Percentiles rank a stretch among this genome's conserved stretches.
phyloP scores from a whole-genome alignment of 2,113 vertebrate species.

The Meleagris gallopavo region DNA sequence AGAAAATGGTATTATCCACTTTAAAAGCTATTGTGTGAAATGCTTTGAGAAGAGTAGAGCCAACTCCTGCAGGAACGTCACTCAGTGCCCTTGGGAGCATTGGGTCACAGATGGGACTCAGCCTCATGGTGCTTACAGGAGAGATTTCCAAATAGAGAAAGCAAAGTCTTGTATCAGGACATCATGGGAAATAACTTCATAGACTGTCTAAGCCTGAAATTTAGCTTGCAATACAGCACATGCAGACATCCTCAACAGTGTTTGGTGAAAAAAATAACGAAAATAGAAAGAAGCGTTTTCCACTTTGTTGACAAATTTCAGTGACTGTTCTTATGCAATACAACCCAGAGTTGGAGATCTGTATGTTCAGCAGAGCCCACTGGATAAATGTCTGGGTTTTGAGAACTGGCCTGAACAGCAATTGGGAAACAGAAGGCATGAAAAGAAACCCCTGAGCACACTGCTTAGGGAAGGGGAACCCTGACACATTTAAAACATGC shows the following conservation, averaged over 20 bases:
- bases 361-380: background rate
- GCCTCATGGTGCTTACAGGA: background rate
- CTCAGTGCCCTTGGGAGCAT: background rate
- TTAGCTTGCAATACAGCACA: background rate
- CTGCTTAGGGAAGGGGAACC: background rate
- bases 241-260: background rate
- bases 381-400: background rate
- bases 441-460: background rate
- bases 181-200: background rate
- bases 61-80: background rate
- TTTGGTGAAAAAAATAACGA: background rate
- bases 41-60: background rate
- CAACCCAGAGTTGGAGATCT: background rate
- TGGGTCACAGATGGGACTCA: background rate
- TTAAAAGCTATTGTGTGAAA: background rate
- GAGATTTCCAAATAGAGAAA: background rate
- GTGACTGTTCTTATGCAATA: background rate
- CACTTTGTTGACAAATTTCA: background rate
- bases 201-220: background rate
- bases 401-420: background rate
- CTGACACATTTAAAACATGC: background rate
- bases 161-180: background rate
- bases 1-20: background rate
- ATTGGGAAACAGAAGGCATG: background rate
- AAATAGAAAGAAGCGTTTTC: background rate